Conservation (phyloP, 1,140 invertebrate species). For the Wiebesia pumilae region DNA sequence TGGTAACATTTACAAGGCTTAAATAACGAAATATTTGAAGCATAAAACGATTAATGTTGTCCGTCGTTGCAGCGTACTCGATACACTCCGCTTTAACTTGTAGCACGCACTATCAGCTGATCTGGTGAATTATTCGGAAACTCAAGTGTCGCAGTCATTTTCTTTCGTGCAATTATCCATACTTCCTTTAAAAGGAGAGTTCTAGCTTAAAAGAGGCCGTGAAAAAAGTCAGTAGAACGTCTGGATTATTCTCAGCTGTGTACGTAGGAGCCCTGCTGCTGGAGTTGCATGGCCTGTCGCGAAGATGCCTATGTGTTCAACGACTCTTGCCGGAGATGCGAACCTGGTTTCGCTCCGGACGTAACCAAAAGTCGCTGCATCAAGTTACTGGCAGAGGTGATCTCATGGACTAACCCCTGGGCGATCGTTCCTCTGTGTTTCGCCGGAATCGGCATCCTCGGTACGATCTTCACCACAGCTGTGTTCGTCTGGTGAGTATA, state of each 20-base stretch:
- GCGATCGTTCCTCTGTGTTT: slow-evolving; percentile 78
- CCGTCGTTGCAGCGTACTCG: neutral
- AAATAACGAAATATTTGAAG: neutral
- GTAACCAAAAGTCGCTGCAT: slow-evolving; percentile 74
- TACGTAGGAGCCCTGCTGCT: slow-evolving; percentile 78
- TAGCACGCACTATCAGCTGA: neutral
- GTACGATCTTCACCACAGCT: slow-evolving; percentile 78
- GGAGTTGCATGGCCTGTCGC: slow-evolving; percentile 80
- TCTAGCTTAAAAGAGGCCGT: neutral
- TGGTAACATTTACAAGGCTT: slow-evolving; percentile 4
- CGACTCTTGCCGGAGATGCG: slow-evolving; percentile 78
- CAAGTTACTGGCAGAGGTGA: slow-evolving; percentile 74
- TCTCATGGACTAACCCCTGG: slow-evolving; percentile 78
- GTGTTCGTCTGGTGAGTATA: slow-evolving; percentile 78
- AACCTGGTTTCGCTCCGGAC: slow-evolving; percentile 77
- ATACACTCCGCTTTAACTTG: neutral
- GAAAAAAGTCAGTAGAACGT: neutral
- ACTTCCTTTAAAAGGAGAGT: neutral
- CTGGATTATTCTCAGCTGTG: neutral
- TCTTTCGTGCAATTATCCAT: neutral
- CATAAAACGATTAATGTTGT: neutral
- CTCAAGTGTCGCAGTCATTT: neutral
- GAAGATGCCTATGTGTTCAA: slow-evolving; percentile 78
- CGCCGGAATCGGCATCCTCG: slow-evolving; percentile 77
- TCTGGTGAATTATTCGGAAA: slow-evolving; percentile 24